Conservation (phyloP, 2,888 invertebrate genomes). For the Leucania comma region DNA sequence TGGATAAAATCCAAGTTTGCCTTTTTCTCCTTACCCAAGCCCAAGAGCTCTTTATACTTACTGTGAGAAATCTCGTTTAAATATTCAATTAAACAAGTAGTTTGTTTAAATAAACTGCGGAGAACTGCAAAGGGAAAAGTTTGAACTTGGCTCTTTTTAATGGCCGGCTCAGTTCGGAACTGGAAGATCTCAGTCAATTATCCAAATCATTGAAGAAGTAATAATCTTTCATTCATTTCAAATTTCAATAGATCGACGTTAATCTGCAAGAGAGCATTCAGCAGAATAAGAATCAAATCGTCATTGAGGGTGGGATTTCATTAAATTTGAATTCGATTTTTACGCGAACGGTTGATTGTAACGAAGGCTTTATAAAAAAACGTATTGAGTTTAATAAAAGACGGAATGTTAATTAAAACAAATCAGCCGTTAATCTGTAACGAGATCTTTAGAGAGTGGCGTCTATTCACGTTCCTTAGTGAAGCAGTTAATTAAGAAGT, state of each 20-base stretch:
- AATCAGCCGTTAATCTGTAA: slow-evolving; percentile 57
- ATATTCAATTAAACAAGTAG: slow-evolving; percentile 60
- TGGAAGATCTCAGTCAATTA: slow-evolving; percentile 62
- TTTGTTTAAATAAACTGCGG: slow-evolving; percentile 46
- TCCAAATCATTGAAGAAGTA: slow-evolving; percentile 68
- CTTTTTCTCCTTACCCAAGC: slow-evolving; percentile 7
- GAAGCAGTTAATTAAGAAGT: slow-evolving; percentile 57
- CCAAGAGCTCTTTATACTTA: slow-evolving; percentile 25
- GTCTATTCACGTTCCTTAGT: slow-evolving; percentile 53
- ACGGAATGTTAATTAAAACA: slow-evolving; percentile 56
- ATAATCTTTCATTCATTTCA: slow-evolving; percentile 68
- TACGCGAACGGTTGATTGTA: slow-evolving; percentile 32
- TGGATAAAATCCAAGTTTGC: slow-evolving; percentile 33
- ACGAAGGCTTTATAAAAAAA: slow-evolving; percentile 55
- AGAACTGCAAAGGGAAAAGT: slow-evolving; percentile 37
- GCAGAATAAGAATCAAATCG: slow-evolving; percentile 67
- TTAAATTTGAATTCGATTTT: slow-evolving; percentile 61
- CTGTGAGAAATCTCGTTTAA: slow-evolving; percentile 38
- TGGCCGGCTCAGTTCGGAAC: slow-evolving; percentile 22
- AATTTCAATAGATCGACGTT: slow-evolving; percentile 64
- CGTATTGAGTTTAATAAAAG: slow-evolving; percentile 39
- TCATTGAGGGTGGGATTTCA: slow-evolving; percentile 55
- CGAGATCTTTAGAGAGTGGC: slow-evolving; percentile 51
- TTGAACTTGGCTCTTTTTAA: slow-evolving; percentile 47
- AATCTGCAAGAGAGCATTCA: slow-evolving; percentile 68